Evolutionary conservation across 2,888 invertebrate species (phyloP).

Genomic region (Seladonia tumulorum): DNA sequence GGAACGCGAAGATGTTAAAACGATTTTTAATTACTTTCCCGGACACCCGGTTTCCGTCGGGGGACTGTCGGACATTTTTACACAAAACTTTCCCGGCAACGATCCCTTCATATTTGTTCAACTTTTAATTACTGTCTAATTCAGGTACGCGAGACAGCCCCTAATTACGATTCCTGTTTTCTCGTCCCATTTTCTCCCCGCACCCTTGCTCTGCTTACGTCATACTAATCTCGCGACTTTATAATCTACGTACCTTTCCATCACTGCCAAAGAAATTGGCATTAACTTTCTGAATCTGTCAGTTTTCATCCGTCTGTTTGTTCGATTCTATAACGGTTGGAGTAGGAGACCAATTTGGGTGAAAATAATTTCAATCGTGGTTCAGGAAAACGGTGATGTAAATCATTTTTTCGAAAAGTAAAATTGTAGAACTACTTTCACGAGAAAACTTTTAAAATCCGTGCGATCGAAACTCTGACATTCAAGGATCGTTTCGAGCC

Average conservation of each 20-base stretch:
- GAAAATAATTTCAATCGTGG: too few relatives aligned
- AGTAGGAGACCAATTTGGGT: too few relatives aligned
- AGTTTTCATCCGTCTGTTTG: neutral
- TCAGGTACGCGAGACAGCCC: neutral
- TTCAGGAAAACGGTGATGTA: too few relatives aligned
- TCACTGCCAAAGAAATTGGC: neutral
- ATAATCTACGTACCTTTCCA: neutral
- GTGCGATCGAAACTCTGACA: neutral
- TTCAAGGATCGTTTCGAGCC: neutral
- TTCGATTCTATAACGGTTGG: neutral
- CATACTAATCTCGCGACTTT: neutral
- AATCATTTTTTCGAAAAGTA: neutral
- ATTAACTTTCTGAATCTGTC: neutral
- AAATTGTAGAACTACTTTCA: neutral
- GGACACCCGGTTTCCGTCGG: neutral
- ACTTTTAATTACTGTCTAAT: constrained; percentile 50
- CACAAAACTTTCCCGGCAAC: neutral
- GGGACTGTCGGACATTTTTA: constrained; percentile 4
- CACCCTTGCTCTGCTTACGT: too few relatives aligned
- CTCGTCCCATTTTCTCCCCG: neutral
- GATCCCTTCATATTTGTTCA: constrained; percentile 34
- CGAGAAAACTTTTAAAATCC: neutral
- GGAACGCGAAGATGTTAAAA: constrained; percentile 10
- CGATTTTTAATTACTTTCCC: constrained; percentile 46
- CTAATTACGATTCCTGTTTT: constrained; percentile 33